Percentiles rank a stretch among this genome's conserved stretches.
Evolutionary conservation across 2,113 vertebrate species (phyloP).

Genomic region (Perca schrenkii): DNA sequence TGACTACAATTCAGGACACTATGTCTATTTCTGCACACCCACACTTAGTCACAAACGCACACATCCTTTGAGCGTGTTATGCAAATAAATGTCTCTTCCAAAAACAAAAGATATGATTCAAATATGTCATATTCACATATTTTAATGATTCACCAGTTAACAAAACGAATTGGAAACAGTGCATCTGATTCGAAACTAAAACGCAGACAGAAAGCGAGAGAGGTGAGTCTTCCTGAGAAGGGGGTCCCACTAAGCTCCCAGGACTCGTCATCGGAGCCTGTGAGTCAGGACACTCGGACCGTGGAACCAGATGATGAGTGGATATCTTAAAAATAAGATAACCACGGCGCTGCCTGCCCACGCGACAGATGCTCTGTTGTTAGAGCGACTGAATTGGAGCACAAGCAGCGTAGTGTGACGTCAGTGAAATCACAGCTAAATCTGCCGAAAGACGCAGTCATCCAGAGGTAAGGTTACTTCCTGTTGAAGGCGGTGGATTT

Average conservation of each 20-base stretch:
- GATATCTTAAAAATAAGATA: background rate
- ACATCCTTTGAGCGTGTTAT: constrained; percentile 21
- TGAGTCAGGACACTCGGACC: background rate
- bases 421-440: too few species aligned
- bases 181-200: constrained; percentile 44
- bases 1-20: constrained; percentile 22
- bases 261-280: background rate
- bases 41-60: background rate
- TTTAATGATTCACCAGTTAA: constrained; percentile 40
- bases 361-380: background rate
- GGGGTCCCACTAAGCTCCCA: constrained; percentile 10
- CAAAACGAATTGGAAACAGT: constrained; percentile 50
- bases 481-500: too few species aligned
- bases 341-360: background rate
- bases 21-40: constrained; percentile 15
- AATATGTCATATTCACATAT: constrained; percentile 32
- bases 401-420: background rate
- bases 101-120: constrained; percentile 17
- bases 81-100: constrained; percentile 35
- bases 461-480: too few species aligned
- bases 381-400: background rate
- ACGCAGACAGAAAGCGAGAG: background rate
- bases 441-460: too few species aligned
- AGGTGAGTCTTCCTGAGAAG: constrained; percentile 49
- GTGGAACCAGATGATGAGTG: background rate